phyloP scores from a whole-genome alignment of 1,140 invertebrate genomes.

The Ectropis grisescens region DNA sequence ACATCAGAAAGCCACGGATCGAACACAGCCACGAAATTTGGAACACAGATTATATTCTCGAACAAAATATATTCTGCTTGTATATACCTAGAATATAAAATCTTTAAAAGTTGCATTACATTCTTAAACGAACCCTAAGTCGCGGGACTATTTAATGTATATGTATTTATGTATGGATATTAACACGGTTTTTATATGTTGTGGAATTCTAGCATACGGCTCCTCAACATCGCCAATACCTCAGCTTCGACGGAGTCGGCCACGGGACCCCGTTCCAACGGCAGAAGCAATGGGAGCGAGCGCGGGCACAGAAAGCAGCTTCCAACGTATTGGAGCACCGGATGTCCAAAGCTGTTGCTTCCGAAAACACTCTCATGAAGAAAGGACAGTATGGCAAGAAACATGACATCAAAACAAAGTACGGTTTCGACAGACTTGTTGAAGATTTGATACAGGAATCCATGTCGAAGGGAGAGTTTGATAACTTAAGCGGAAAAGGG shows the following conservation, averaged over 20 bases:
- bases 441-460: slow-evolving; percentile 93
- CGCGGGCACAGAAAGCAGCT: slow-evolving; percentile 79
- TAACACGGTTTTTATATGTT: too few species aligned
- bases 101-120: too few species aligned
- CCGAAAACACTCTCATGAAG: slow-evolving; percentile 78
- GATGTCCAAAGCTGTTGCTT: slow-evolving; percentile 75
- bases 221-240: slow-evolving; percentile 89
- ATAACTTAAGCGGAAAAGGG: slow-evolving; percentile 83
- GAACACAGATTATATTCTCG: too few species aligned
- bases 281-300: slow-evolving; percentile 80
- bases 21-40: too few species aligned
- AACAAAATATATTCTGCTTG: too few species aligned
- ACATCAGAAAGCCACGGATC: too few species aligned
- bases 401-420: slow-evolving; percentile 85
- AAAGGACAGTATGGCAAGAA: slow-evolving; percentile 73
- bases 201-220: slow-evolving; percentile 80
- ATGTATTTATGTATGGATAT: too few species aligned
- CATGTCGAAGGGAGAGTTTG: slow-evolving; percentile 90
- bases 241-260: slow-evolving; percentile 84
- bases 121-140: too few species aligned
- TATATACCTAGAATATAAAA: too few species aligned
- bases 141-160: too few species aligned
- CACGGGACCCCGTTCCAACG: slow-evolving; percentile 82
- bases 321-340: slow-evolving; percentile 83
- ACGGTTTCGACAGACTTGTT: slow-evolving; percentile 88